These are phyloP conservation scores for Galbula dea DNA, from an alignment of 2,113 vertebrate species.

Conservation along the genomic window DNA sequence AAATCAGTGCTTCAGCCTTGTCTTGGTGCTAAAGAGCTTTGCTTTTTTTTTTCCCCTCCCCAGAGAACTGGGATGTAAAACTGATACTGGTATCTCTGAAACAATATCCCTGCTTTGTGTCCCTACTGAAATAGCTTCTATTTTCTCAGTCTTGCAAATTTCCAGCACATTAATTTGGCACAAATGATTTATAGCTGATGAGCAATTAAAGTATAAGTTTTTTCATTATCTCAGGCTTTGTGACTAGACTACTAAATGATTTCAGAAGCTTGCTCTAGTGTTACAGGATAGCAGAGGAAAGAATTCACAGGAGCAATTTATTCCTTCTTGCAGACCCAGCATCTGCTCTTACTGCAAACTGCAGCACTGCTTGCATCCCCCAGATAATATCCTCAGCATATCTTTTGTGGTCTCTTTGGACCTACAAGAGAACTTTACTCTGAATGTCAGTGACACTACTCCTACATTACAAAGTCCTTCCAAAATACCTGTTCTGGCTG, in stretches of 20 bases:
- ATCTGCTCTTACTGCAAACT: neutral
- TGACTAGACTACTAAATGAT: slow-evolving; percentile 8
- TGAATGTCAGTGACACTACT: slow-evolving; percentile 6
- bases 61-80: neutral
- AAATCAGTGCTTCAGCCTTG: neutral
- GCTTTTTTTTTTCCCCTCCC: too few species aligned
- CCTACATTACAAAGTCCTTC: slow-evolving; percentile 16
- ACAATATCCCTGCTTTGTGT: neutral
- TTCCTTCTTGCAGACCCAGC: slow-evolving; percentile 10
- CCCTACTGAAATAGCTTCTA: neutral
- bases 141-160: slow-evolving; percentile 21
- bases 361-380: neutral
- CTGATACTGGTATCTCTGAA: neutral
- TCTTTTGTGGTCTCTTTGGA: neutral
- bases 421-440: neutral
- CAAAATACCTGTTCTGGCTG: neutral
- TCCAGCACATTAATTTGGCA: slow-evolving; percentile 25
- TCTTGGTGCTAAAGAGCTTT: neutral
- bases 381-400: neutral
- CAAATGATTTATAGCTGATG: slow-evolving; percentile 37
- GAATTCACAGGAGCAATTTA: slow-evolving; percentile 10
- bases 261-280: neutral
- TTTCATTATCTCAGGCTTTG: slow-evolving; percentile 7
- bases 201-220: slow-evolving; percentile 29
- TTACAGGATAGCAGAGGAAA: neutral